A percentile compares a stretch with the other conserved stretches of the same genome.
These are phyloP conservation scores for Sclerurus mexicanus DNA, from an alignment of 2,113 vertebrate genomes.

Conservation along the genomic window DNA sequence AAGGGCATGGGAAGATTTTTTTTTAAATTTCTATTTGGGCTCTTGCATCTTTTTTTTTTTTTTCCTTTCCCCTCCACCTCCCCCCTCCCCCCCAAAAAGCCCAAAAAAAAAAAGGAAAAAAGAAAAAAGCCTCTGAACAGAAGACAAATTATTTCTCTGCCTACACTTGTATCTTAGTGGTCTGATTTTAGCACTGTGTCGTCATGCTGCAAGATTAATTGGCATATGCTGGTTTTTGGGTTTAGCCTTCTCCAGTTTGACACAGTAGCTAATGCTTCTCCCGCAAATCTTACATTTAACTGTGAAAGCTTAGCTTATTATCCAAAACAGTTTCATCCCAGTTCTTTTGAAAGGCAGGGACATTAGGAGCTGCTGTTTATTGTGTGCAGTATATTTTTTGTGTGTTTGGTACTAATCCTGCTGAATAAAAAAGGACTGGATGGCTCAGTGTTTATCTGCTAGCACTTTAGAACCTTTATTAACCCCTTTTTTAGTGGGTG, in stretches of 20 bases:
- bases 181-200: slow-evolving; percentile 11
- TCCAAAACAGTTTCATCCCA: neutral
- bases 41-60: neutral
- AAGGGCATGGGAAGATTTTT: slow-evolving; percentile 85
- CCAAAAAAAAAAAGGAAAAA: neutral
- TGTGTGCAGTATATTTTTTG: neutral
- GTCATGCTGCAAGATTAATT: slow-evolving; percentile 23
- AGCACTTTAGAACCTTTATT: neutral
- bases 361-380: neutral
- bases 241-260: slow-evolving; percentile 13
- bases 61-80: neutral
- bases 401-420: neutral
- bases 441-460: neutral
- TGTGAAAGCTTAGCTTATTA: neutral
- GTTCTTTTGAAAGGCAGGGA: neutral
- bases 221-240: slow-evolving; percentile 1
- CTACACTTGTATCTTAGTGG: slow-evolving; percentile 13
- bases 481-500: neutral
- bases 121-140: neutral
- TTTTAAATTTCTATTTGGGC: neutral
- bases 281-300: neutral
- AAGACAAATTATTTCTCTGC: slow-evolving; percentile 34
- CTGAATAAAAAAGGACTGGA: neutral
- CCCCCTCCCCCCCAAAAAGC: neutral
- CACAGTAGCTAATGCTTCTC: neutral